phyloP scores from a whole-genome alignment of 2,888 invertebrate species.

The Altica lythri region DNA sequence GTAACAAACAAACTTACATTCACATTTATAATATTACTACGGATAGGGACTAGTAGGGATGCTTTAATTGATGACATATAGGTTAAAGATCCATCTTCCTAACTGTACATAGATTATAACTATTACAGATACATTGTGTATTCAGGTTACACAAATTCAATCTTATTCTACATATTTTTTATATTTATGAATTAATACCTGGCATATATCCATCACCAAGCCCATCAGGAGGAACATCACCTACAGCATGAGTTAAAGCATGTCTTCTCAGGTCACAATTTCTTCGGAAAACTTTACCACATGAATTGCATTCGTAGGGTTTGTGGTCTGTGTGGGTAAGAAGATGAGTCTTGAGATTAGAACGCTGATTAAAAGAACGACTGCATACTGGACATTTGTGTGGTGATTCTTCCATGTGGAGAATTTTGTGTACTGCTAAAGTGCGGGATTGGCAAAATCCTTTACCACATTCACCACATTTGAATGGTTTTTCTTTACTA shows the following conservation, averaged over 20 bases:
- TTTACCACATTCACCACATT: constrained; percentile 95
- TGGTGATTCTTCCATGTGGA: constrained; percentile 92
- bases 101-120: too few species aligned
- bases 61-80: too few species aligned
- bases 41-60: too few species aligned
- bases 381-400: constrained; percentile 91
- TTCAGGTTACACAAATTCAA: too few species aligned
- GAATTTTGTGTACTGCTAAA: constrained; percentile 92
- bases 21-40: too few species aligned
- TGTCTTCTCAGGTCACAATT: constrained; percentile 91
- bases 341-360: constrained; percentile 89
- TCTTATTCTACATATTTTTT: too few species aligned
- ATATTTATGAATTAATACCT: too few species aligned
- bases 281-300: constrained; percentile 59
- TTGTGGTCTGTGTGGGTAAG: constrained; percentile 79
- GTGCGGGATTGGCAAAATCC: constrained; percentile 98
- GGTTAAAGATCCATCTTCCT: too few species aligned
- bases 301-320: constrained; percentile 53
- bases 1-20: too few species aligned
- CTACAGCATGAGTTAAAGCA: constrained; percentile 87
- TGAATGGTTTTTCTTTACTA: constrained; percentile 98
- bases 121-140: too few species aligned
- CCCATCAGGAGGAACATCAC: constrained; percentile 79
- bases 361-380: constrained; percentile 89
- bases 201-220: constrained; percentile 53